Conservation (phyloP, 2,797 vertebrate species). For the Manis javanica region DNA sequence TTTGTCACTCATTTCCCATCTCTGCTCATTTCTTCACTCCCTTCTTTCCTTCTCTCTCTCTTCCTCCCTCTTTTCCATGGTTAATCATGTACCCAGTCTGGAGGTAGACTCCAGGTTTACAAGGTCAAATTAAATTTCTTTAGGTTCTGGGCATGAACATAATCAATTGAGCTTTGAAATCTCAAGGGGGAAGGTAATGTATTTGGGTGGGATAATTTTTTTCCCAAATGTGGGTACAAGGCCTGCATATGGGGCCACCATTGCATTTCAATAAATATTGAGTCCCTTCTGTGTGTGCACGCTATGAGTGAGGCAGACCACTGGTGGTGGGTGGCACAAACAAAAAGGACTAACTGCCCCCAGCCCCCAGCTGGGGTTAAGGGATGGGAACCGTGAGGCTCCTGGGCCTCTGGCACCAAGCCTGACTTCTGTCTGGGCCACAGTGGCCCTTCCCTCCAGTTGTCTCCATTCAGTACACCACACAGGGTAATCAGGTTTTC, state of each 20-base stretch:
- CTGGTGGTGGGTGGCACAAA: not conserved
- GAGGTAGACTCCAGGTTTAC: not conserved
- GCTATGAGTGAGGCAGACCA: not conserved
- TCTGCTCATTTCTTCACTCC: not conserved
- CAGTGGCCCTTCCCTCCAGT: rapidly evolving
- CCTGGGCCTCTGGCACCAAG: not conserved
- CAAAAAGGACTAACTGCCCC: not conserved
- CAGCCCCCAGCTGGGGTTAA: not conserved
- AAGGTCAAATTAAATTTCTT: not conserved
- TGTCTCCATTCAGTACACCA: rapidly evolving
- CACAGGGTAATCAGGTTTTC: not conserved
- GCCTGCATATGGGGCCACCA: not conserved
- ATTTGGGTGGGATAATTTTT: not conserved
- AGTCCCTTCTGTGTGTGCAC: not conserved
- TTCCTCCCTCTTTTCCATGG: not conserved
- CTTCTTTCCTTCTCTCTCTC: not conserved
- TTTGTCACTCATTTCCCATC: not conserved
- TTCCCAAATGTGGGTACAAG: too few species aligned
- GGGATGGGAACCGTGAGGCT: not conserved
- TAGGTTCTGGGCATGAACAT: not conserved
- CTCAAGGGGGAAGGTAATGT: not conserved
- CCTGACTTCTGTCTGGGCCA: not conserved
- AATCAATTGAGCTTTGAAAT: not conserved
- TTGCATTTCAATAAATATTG: not conserved
- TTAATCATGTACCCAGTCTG: not conserved